Conservation (phyloP, 2,888 invertebrate species). For the Sepioteuthis lessoniana region DNA sequence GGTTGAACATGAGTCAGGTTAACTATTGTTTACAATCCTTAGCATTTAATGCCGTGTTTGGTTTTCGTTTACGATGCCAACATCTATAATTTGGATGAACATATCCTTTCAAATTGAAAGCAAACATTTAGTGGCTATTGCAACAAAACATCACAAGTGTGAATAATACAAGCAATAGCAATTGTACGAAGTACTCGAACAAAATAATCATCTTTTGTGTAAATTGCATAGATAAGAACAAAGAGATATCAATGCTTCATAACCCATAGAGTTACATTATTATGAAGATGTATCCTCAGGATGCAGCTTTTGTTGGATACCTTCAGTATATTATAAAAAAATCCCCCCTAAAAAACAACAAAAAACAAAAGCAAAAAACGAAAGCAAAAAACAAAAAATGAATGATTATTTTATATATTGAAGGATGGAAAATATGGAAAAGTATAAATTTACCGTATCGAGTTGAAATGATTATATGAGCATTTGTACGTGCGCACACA, state of each 20-base stretch:
- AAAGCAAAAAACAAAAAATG: too few relatives aligned
- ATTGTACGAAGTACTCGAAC: not conserved
- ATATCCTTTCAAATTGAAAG: not conserved
- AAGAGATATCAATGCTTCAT: not conserved
- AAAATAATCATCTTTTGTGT: not conserved
- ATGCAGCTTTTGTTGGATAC: not conserved
- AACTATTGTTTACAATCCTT: not conserved
- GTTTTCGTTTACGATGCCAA: not conserved
- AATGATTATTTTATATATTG: not conserved
- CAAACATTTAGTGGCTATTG: not conserved
- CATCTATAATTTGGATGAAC: not conserved
- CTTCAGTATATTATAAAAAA: not conserved
- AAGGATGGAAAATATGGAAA: not conserved
- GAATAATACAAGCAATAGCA: not conserved
- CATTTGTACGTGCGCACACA: too few relatives aligned
- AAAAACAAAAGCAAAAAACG: too few relatives aligned
- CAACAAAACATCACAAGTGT: not conserved
- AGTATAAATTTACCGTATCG: not conserved
- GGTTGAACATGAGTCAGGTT: not conserved
- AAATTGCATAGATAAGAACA: not conserved
- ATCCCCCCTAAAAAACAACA: too few relatives aligned
- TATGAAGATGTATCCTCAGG: not conserved
- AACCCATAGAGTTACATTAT: not conserved
- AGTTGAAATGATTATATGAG: too few relatives aligned
- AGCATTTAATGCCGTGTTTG: not conserved